Conservation (phyloP, 2,888 invertebrate species). For the Ceriagrion tenellum region DNA sequence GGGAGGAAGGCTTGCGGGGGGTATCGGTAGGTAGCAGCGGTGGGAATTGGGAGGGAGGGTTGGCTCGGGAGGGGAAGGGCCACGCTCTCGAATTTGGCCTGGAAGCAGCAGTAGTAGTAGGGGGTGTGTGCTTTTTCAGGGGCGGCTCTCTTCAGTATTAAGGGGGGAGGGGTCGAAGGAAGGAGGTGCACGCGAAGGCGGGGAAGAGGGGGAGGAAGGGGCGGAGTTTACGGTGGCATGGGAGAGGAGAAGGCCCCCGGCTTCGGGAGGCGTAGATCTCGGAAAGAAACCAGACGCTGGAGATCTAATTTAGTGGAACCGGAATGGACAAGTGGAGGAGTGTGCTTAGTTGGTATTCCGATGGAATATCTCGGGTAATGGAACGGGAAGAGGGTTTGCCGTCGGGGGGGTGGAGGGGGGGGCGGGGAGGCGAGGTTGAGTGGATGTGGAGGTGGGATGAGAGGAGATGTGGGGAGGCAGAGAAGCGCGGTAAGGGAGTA, state of each 20-base stretch:
- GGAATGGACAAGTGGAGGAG: constrained; percentile 70
- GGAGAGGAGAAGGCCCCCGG: background rate
- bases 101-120: background rate
- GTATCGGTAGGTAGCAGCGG: background rate
- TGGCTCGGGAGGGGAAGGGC: background rate
- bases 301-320: constrained; percentile 72
- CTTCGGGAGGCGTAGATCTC: constrained; percentile 10
- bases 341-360: constrained; percentile 68
- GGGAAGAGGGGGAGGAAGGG: background rate
- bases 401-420: background rate
- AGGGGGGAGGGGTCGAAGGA: background rate
- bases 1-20: background rate
- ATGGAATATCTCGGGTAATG: constrained; percentile 66
- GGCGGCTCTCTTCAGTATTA: too few relatives aligned
- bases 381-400: constrained; percentile 63
- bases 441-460: too few relatives aligned
- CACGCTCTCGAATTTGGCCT: background rate
- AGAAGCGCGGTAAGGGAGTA: background rate
- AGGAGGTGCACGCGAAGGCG: background rate
- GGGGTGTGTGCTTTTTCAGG: background rate
- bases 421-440: background rate
- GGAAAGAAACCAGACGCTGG: constrained; percentile 71
- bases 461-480: background rate
- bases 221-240: background rate
- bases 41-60: background rate